Evolutionary conservation across 2,888 invertebrate genomes (phyloP), one percentile per base, ranked within the genome.

Genomic region (Biston betularia): DNA sequence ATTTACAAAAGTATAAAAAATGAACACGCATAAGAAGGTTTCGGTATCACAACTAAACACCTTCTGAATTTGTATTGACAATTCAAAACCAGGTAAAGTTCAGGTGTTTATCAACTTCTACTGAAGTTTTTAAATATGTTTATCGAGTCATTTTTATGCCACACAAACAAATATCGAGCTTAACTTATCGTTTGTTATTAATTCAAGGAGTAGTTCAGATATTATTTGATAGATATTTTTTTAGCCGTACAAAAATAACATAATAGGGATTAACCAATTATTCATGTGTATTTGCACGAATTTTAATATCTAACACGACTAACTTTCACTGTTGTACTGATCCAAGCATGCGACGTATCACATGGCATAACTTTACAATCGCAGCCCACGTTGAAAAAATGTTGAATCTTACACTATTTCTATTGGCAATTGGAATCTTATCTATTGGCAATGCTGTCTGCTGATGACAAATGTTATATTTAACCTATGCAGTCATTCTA

Each of bases 1-100:
- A 91, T 91, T 84, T 92, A 92, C 92, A 92, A 90, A 87, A 89
- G 86, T 87, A 82, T 24, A 76, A 86, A 77, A 75, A 78, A 74
- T 77, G 76, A 81, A 82, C 80, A 80, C 76, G 70, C 72, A 40
- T 15, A 63, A 38, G 70, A 53, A 62, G 68, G 74, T 72, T 71
- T 70, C 69, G 69, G 54, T 66, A 79, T 77, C 75, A 74, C 70
- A 75, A 71, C 52, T 15, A 15, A 42, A 55, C 67, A 59, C 58
- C 40, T 33, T 57, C 42, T 50, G 10, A 54, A 56, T 46, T 49
- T 48, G n/a, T 11, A 48, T 48, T 54, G 53, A 42, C 59, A 48
- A 59, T 34, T 42, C n/a, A 49, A 49, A 42, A 40, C n/a, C 15
- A 24, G 24, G 1, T 24, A 7, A 42, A 42, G 24, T 52, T 35